A percentile compares a stretch with the other conserved stretches of the same genome.
Conservation (phyloP, 2,888 invertebrate species). For the Aspidiotus rigidus region DNA sequence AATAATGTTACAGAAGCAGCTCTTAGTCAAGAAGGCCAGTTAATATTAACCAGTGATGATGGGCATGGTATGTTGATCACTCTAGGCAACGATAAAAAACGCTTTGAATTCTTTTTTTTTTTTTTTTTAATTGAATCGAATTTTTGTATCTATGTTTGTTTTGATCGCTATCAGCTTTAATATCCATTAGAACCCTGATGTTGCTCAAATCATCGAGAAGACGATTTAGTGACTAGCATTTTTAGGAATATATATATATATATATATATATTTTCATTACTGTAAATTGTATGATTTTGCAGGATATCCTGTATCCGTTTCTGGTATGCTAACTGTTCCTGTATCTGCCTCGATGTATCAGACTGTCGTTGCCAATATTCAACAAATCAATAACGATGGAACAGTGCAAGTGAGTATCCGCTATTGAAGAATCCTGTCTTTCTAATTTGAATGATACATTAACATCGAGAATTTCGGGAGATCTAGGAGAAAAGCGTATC, state of each 20-base stretch:
- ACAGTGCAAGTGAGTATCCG: slow-evolving; percentile 53
- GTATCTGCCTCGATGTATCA: slow-evolving; percentile 93
- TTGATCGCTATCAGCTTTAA: background rate
- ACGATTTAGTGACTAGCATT: too few species aligned
- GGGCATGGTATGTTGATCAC: slow-evolving; percentile 61
- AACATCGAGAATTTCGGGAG: too few species aligned
- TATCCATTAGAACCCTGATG: background rate
- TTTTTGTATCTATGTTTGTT: background rate
- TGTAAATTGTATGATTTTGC: background rate
- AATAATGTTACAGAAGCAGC: slow-evolving; percentile 83
- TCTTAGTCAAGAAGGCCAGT: slow-evolving; percentile 83
- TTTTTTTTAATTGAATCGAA: background rate
- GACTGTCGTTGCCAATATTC: slow-evolving; percentile 85
- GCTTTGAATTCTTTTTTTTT: too few species aligned
- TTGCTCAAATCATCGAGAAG: too few species aligned
- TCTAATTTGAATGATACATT: too few species aligned
- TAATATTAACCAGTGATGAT: slow-evolving; percentile 89
- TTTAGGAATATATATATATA: too few species aligned
- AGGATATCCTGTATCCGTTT: slow-evolving; percentile 67
- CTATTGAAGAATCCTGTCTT: too few species aligned
- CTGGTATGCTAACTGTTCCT: slow-evolving; percentile 91
- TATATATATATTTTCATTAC: background rate
- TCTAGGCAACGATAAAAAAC: background rate
- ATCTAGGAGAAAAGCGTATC: too few species aligned
- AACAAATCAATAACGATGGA: slow-evolving; percentile 66